phyloP scores from a whole-genome alignment of 2,113 vertebrate species.

The Perognathus longimembris region DNA sequence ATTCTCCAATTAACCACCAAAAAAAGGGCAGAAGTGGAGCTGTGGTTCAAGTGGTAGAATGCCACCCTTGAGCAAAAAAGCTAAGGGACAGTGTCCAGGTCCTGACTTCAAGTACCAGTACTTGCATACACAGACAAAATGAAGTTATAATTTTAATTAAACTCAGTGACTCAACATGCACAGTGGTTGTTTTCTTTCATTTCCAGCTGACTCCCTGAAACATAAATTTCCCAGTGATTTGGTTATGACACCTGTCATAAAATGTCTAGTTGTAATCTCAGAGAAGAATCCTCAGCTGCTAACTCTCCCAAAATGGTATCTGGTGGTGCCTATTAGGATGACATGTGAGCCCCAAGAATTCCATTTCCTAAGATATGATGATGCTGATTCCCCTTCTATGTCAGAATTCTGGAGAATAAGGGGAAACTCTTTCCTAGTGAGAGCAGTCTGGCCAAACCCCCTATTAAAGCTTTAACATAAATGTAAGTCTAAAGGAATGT shows the following conservation, averaged over 20 bases:
- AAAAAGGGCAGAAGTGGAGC: no score
- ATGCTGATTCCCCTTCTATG: not conserved
- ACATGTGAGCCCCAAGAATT: not conserved
- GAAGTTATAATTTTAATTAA: conserved; percentile 1
- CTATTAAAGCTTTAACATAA: not conserved
- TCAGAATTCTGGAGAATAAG: not conserved
- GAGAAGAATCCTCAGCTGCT: not conserved
- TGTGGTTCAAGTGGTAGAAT: no score
- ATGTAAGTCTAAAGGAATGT: not conserved
- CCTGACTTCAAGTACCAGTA: no score
- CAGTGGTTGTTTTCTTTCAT: not conserved
- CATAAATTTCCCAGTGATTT: not conserved
- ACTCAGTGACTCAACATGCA: not conserved
- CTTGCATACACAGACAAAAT: no score
- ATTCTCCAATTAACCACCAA: no score
- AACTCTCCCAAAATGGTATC: not conserved
- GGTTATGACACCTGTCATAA: not conserved
- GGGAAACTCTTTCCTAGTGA: not conserved
- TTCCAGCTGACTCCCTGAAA: not conserved
- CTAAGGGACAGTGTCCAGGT: no score
- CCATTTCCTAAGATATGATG: conserved; percentile 10
- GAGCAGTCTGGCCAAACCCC: not conserved
- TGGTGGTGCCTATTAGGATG: not conserved
- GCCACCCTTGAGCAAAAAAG: no score
- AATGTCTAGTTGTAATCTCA: not conserved